Evolutionary conservation across 2,888 invertebrate species (phyloP).

Genomic region (Leptinotarsa tumamoca): DNA sequence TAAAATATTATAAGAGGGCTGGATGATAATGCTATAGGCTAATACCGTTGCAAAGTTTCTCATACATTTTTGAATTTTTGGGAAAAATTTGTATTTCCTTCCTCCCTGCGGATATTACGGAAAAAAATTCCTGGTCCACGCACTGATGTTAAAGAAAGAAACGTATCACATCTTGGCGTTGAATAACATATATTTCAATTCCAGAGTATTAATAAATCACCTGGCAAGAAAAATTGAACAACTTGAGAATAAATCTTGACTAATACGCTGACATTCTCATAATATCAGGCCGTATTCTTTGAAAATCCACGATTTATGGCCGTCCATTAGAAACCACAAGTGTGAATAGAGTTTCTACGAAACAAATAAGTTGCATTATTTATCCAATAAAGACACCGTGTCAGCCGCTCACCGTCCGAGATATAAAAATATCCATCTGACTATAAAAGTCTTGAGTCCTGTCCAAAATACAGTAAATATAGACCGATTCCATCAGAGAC

Average conservation of each 20-base stretch:
- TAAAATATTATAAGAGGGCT: too few species aligned
- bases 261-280: slow-evolving; percentile 25
- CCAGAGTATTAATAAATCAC: background rate
- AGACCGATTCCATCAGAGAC: slow-evolving; percentile 36
- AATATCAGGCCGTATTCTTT: slow-evolving; percentile 2
- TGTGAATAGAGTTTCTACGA: slow-evolving; percentile 11
- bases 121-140: too few species aligned
- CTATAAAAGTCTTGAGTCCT: slow-evolving; percentile 53
- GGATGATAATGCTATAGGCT: too few species aligned
- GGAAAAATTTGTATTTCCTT: too few species aligned
- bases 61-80: too few species aligned
- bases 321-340: background rate
- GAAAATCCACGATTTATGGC: slow-evolving; percentile 9
- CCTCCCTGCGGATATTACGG: too few species aligned
- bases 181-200: background rate
- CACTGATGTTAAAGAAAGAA: too few species aligned
- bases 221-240: slow-evolving; percentile 1
- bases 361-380: slow-evolving; percentile 21
- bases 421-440: slow-evolving; percentile 34
- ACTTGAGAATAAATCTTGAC: slow-evolving; percentile 19
- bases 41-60: too few species aligned
- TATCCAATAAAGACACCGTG: slow-evolving; percentile 27
- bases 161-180: too few species aligned
- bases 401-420: slow-evolving; percentile 31
- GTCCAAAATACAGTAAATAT: slow-evolving; percentile 53